Conservation (phyloP, 37 sponge, comb jelly and placozoan genomes). For the Crambe crambe region DNA sequence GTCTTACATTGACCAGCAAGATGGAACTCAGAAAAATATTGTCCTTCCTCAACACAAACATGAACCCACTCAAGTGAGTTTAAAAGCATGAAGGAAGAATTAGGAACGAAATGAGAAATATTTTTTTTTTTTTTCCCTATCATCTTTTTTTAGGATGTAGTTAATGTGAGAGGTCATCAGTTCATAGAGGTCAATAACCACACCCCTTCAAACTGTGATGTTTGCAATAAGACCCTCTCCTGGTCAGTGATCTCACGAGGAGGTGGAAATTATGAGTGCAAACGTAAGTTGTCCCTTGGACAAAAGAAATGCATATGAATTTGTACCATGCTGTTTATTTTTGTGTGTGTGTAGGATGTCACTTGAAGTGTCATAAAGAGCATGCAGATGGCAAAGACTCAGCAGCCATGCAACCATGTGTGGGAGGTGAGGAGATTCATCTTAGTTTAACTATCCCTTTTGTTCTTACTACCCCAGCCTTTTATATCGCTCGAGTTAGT, state of each 20-base stretch:
- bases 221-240: slow-evolving; percentile 69
- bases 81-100: neutral
- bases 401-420: slow-evolving; percentile 61
- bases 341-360: slow-evolving; percentile 56
- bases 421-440: slow-evolving; percentile 26
- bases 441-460: neutral
- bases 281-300: slow-evolving; percentile 30
- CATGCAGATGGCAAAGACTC: slow-evolving; percentile 51
- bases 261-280: slow-evolving; percentile 51
- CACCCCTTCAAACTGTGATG: slow-evolving; percentile 75
- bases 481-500: neutral
- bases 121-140: no score
- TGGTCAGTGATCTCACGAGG: slow-evolving; percentile 15
- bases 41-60: slow-evolving; percentile 6
- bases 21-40: neutral
- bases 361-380: slow-evolving; percentile 79
- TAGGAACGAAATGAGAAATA: neutral
- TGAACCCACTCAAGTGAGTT: neutral
- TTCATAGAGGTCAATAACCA: slow-evolving; percentile 66
- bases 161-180: slow-evolving; percentile 54
- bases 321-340: neutral
- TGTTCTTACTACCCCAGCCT: neutral
- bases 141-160: neutral
- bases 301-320: neutral
- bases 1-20: slow-evolving; percentile 29